A percentile compares a stretch with the other conserved stretches of the same genome.
Conservation (phyloP, 1,140 invertebrate genomes). For the Drosophila neocordata region DNA sequence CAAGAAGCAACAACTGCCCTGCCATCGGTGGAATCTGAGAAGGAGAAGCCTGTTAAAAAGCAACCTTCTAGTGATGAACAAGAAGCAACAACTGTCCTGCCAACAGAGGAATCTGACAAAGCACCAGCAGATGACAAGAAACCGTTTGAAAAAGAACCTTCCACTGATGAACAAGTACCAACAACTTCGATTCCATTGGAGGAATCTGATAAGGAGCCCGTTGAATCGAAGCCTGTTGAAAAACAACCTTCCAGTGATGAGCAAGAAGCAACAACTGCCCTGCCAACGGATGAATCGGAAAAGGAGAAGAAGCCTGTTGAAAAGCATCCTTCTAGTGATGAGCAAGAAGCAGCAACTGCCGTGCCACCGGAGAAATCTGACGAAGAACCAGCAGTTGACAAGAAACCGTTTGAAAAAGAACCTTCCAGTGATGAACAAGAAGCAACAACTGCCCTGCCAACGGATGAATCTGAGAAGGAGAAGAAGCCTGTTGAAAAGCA, state of each 20-base stretch:
- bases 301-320: conserved; percentile 13
- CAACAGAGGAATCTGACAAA: conserved; percentile 18
- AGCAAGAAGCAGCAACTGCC: conserved; percentile 17
- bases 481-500: too few species aligned
- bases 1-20: conserved; percentile 13
- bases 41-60: conserved; percentile 22
- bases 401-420: neutral
- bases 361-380: conserved; percentile 27
- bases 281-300: neutral
- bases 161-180: conserved; percentile 16
- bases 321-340: conserved; percentile 20
- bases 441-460: too few species aligned
- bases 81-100: conserved; percentile 25
- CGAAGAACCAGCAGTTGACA: neutral
- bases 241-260: neutral
- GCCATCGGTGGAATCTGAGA: neutral
- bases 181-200: neutral
- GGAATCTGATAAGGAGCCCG: neutral
- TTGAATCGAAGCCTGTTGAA: neutral
- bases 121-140: conserved; percentile 11
- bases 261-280: neutral
- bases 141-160: conserved; percentile 8
- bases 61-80: conserved; percentile 12
- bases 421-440: too few species aligned
- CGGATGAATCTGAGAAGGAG: too few species aligned